Percentiles rank a stretch among this genome's conserved stretches.
Conservation (phyloP, 2,888 invertebrate genomes). For the Therioaphis trifolii region DNA sequence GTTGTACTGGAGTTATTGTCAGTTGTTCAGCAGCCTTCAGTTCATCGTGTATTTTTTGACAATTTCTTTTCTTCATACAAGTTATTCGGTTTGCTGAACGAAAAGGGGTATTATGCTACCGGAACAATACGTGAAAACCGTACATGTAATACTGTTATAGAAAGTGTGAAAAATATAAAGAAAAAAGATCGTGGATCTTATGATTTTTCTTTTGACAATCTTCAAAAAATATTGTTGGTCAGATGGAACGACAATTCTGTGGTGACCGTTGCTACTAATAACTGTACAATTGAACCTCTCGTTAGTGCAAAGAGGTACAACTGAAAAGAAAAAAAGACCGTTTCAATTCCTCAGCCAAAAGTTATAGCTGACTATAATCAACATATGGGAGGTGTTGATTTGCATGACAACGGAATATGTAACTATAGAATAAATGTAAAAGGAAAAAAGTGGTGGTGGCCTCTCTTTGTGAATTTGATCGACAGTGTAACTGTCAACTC, state of each 20-base stretch:
- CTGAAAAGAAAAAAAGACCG: slow-evolving; percentile 38
- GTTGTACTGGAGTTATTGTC: slow-evolving; percentile 22
- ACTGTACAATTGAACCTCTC: slow-evolving; percentile 17
- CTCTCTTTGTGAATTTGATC: slow-evolving; percentile 60
- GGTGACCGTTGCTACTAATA: slow-evolving; percentile 63
- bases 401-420: slow-evolving; percentile 63
- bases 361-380: slow-evolving; percentile 62
- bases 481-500: slow-evolving; percentile 57
- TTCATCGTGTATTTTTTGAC: slow-evolving; percentile 29
- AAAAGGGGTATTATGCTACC: slow-evolving; percentile 65
- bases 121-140: slow-evolving; percentile 66
- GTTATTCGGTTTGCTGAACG: slow-evolving; percentile 64
- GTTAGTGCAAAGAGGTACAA: slow-evolving; percentile 29
- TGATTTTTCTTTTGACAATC: slow-evolving; percentile 52
- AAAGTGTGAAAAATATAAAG: slow-evolving; percentile 64
- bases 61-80: slow-evolving; percentile 32
- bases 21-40: slow-evolving; percentile 12
- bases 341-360: slow-evolving; percentile 54
- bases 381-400: slow-evolving; percentile 64
- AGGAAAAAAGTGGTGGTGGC: slow-evolving; percentile 62
- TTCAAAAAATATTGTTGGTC: slow-evolving; percentile 48
- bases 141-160: too few relatives aligned
- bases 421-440: slow-evolving; percentile 60
- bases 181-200: slow-evolving; percentile 58
- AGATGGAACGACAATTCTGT: slow-evolving; percentile 63